phyloP scores from a whole-genome alignment of 2,888 invertebrate genomes.

The Orgyia antiqua region DNA sequence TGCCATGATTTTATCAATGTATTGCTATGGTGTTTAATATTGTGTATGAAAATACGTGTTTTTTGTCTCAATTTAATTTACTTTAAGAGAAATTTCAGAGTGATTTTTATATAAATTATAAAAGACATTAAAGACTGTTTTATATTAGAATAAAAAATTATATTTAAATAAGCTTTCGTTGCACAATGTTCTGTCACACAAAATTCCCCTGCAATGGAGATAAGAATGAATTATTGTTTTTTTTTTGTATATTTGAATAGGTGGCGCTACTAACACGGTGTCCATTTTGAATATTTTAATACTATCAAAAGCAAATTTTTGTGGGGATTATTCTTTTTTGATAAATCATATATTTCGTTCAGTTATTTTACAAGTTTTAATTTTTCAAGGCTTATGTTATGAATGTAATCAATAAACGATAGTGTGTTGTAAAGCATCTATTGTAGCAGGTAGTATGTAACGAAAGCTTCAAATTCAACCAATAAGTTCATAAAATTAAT shows the following conservation, averaged over 20 bases:
- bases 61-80: constrained; percentile 25
- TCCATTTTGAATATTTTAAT: no score
- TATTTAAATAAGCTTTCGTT: constrained; percentile 31
- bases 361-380: no score
- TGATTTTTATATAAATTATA: constrained; percentile 30
- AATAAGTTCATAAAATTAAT: no score
- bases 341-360: no score
- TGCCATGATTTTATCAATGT: constrained; percentile 27
- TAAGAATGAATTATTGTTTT: constrained; percentile 19
- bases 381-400: no score
- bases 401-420: no score
- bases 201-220: constrained; percentile 39
- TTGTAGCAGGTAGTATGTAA: no score
- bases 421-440: no score
- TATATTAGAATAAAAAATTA: constrained; percentile 31
- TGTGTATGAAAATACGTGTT: constrained; percentile 20
- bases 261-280: background rate
- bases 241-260: constrained; percentile 1
- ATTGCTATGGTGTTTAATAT: constrained; percentile 12
- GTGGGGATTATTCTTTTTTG: no score
- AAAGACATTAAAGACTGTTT: constrained; percentile 67
- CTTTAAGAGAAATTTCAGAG: constrained; percentile 22
- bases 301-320: no score
- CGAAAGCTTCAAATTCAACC: no score
- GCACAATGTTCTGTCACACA: constrained; percentile 38